Evolutionary conservation across 2,797 vertebrate genomes (phyloP).

Genomic region (Pantherophis vulpinus): DNA sequence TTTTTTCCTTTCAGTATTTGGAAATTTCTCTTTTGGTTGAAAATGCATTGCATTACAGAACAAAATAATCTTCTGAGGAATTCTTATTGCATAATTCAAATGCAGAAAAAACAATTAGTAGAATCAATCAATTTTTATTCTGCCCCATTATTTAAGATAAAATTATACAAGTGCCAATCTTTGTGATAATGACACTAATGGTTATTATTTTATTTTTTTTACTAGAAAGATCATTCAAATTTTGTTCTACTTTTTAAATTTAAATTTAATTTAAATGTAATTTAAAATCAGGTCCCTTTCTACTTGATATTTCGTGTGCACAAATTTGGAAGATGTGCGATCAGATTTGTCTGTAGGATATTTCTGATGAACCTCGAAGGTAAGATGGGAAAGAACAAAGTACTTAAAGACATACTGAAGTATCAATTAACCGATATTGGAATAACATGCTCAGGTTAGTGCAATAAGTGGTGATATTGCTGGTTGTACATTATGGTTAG

Average conservation of each 20-base stretch:
- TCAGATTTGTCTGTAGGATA: background rate
- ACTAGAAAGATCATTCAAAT: background rate
- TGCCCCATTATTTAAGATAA: background rate
- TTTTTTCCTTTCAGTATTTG: conserved; percentile 31
- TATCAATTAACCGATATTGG: background rate
- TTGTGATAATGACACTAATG: background rate
- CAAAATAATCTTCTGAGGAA: conserved; percentile 38
- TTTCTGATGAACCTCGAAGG: background rate
- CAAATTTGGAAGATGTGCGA: background rate
- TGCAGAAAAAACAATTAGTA: background rate
- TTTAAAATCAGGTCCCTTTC: background rate
- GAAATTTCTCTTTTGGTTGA: conserved; percentile 16
- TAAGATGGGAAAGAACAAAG: background rate
- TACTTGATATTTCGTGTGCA: background rate
- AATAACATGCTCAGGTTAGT: background rate
- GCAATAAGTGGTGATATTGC: background rate
- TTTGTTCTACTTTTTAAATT: background rate
- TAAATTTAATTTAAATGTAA: too few relatives aligned
- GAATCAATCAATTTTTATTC: conserved; percentile 7
- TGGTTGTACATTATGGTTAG: background rate
- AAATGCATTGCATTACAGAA: conserved; percentile 39
- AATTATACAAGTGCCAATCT: background rate
- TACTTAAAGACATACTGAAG: background rate
- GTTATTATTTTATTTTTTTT: background rate
- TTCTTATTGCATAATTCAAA: background rate